Percentiles rank a stretch among this genome's conserved stretches.
Conservation (phyloP, 2,113 vertebrate species). For the Geothlypis trichas region DNA sequence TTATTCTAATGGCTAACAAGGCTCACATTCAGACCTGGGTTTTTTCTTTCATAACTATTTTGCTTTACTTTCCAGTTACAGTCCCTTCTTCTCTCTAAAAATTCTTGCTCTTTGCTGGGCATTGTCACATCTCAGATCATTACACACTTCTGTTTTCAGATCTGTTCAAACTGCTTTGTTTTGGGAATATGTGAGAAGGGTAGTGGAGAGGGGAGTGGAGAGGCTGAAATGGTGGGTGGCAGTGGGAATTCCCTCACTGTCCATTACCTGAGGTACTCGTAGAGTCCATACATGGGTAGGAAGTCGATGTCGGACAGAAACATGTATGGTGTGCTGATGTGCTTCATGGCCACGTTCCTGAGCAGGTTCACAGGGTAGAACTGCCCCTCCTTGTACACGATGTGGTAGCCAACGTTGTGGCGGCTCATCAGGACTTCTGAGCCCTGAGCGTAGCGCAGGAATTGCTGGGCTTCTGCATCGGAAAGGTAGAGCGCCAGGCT, state of each 20-base stretch:
- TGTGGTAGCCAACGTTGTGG: constrained; percentile 94
- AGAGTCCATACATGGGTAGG: constrained; percentile 99
- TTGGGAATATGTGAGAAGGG: neutral
- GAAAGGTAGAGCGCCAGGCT: constrained; percentile 98
- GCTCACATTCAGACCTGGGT: neutral
- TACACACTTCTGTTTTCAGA: neutral
- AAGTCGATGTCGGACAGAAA: constrained; percentile 99
- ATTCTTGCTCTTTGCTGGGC: neutral
- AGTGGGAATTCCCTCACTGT: neutral
- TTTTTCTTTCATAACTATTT: neutral
- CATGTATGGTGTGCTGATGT: constrained; percentile 96
- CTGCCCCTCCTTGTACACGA: constrained; percentile 98
- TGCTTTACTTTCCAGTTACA: neutral
- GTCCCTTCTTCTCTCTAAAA: neutral
- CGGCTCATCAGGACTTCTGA: constrained; percentile 95
- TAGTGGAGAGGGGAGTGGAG: neutral
- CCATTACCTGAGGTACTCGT: constrained; percentile 94
- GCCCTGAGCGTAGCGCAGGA: constrained; percentile 97
- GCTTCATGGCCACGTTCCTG: constrained; percentile 95
- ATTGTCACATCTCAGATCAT: neutral
- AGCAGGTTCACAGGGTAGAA: constrained; percentile 98
- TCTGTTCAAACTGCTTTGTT: neutral
- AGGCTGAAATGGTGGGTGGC: accelerated
- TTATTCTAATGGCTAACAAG: neutral
- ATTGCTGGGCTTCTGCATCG: constrained; percentile 96